Evolutionary conservation across 1,140 invertebrate species (phyloP).

Genomic region (Drosophila repletoides): DNA sequence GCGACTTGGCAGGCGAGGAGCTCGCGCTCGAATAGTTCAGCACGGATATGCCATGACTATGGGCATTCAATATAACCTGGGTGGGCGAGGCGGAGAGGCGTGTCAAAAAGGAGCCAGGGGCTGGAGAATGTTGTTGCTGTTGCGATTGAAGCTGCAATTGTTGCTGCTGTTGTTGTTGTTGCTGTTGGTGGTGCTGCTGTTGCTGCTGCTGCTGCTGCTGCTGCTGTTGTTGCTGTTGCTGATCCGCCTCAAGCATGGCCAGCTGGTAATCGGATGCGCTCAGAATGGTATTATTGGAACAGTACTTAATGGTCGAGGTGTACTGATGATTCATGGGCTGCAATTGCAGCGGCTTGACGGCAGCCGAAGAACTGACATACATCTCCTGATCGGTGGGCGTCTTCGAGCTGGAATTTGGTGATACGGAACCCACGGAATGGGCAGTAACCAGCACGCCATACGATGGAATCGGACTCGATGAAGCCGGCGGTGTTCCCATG

Average conservation of each 20-base stretch:
- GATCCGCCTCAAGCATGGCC: slow-evolving; percentile 53
- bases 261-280: slow-evolving; percentile 63
- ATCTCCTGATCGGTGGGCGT: slow-evolving; percentile 69
- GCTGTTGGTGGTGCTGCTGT: slow-evolving; percentile 18
- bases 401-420: slow-evolving; percentile 64
- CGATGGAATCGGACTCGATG: slow-evolving; percentile 66
- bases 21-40: slow-evolving; percentile 61
- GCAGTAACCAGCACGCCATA: slow-evolving; percentile 55
- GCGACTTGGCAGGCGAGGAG: slow-evolving; percentile 61
- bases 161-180: slow-evolving; percentile 32
- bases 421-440: slow-evolving; percentile 59
- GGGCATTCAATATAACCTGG: slow-evolving; percentile 53
- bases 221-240: slow-evolving; percentile 26
- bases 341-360: slow-evolving; percentile 55
- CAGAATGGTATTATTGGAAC: slow-evolving; percentile 70
- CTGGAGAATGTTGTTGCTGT: slow-evolving; percentile 47
- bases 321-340: slow-evolving; percentile 73
- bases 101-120: slow-evolving; percentile 32
- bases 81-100: slow-evolving; percentile 50
- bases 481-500: slow-evolving; percentile 72
- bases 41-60: slow-evolving; percentile 48
- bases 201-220: slow-evolving; percentile 39
- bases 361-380: slow-evolving; percentile 52
- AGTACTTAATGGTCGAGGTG: slow-evolving; percentile 79
- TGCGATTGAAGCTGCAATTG: slow-evolving; percentile 34